Evolutionary conservation across 1,140 invertebrate genomes (phyloP).

Genomic region (Zaprionus davidi): DNA sequence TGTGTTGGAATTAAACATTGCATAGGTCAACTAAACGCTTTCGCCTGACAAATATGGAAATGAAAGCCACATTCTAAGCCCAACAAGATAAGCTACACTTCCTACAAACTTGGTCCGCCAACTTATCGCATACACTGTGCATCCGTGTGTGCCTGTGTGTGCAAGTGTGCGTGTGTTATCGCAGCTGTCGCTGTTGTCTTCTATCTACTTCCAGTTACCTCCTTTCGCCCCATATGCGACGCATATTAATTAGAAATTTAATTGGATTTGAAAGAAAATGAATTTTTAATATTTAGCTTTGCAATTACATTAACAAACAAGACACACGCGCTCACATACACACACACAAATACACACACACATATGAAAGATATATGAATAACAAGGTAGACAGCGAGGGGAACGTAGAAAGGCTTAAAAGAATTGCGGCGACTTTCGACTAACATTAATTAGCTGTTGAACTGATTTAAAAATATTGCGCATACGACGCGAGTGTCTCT

Average conservation of each 20-base stretch:
- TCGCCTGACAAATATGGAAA: slow-evolving; percentile 21
- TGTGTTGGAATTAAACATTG: slow-evolving; percentile 24
- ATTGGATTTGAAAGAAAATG: slow-evolving; percentile 75
- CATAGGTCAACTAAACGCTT: slow-evolving; percentile 20
- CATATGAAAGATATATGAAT: slow-evolving; percentile 38
- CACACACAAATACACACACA: not conserved
- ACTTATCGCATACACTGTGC: not conserved
- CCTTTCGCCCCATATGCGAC: slow-evolving; percentile 34
- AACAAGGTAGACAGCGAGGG: slow-evolving; percentile 29
- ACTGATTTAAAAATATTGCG: slow-evolving; percentile 48
- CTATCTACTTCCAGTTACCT: slow-evolving; percentile 24
- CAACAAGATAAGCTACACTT: slow-evolving; percentile 1
- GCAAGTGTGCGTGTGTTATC: slow-evolving; percentile 24
- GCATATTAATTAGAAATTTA: slow-evolving; percentile 79
- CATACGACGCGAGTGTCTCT: slow-evolving; percentile 24
- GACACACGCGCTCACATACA: slow-evolving; percentile 9
- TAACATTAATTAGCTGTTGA: slow-evolving; percentile 48
- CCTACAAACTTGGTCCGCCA: slow-evolving; percentile 24
- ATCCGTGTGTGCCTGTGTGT: not conserved
- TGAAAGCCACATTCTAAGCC: slow-evolving; percentile 24
- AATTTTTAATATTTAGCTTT: slow-evolving; percentile 68
- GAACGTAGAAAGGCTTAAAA: slow-evolving; percentile 1
- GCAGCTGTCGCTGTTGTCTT: slow-evolving; percentile 40
- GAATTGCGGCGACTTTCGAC: slow-evolving; percentile 19
- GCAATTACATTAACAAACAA: slow-evolving; percentile 67